Evolutionary conservation across 2,888 invertebrate species (phyloP).

Genomic region (Aquatica leii): DNA sequence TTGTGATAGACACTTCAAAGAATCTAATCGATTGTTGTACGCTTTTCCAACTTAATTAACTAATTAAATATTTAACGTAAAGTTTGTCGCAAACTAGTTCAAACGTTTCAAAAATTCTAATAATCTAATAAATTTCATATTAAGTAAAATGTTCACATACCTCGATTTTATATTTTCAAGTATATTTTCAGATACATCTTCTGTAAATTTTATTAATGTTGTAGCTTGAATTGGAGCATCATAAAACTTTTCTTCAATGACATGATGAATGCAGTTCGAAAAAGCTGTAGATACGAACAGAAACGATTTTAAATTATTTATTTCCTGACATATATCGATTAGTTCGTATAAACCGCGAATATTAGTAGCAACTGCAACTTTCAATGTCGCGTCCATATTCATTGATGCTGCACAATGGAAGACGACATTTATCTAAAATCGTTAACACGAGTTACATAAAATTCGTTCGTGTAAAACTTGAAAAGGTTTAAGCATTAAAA

Average conservation of each 20-base stretch:
- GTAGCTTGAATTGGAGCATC: constrained; percentile 57
- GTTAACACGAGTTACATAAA: too few relatives aligned
- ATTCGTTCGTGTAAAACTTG: too few relatives aligned
- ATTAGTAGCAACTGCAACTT: constrained; percentile 46
- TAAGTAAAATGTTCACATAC: constrained; percentile 25
- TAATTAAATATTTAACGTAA: too few relatives aligned
- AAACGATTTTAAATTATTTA: constrained; percentile 47
- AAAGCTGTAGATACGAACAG: constrained; percentile 57
- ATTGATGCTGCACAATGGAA: constrained; percentile 50
- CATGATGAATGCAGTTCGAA: constrained; percentile 51
- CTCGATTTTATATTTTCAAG: constrained; percentile 48
- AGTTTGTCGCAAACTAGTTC: too few relatives aligned
- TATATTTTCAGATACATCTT: constrained; percentile 52
- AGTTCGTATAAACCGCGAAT: constrained; percentile 47
- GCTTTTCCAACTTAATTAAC: too few relatives aligned
- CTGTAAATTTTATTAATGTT: constrained; percentile 54
- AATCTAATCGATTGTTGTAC: too few relatives aligned
- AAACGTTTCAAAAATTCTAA: too few relatives aligned
- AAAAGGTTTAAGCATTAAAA: too few relatives aligned
- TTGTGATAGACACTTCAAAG: too few relatives aligned
- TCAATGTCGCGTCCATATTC: constrained; percentile 47
- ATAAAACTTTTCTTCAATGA: constrained; percentile 60
- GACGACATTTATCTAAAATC: constrained; percentile 44
- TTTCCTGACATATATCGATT: constrained; percentile 33
- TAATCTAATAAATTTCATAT: too few relatives aligned